Conservation (phyloP, 2,888 invertebrate species). For the Amblyteles armatorius region DNA sequence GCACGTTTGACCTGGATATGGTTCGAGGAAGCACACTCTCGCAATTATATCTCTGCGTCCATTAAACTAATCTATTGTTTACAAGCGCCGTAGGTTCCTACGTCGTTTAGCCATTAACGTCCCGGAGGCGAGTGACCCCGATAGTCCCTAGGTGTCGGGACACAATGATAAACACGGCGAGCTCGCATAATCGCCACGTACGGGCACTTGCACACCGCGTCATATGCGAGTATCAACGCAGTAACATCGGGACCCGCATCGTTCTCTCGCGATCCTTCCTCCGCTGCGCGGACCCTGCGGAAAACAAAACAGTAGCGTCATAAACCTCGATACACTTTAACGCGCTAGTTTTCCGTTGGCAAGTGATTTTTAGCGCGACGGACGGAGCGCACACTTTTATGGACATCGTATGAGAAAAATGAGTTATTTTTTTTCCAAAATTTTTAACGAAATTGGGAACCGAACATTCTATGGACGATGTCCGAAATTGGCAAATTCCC, state of each 20-base stretch:
- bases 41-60: neutral
- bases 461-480: neutral
- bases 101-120: conserved; percentile 9
- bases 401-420: neutral
- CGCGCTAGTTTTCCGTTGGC: neutral
- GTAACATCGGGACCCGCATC: neutral
- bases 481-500: neutral
- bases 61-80: conserved; percentile 1
- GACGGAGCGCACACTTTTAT: neutral
- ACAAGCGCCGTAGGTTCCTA: neutral
- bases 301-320: neutral
- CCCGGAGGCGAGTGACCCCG: conserved; percentile 15
- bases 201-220: neutral
- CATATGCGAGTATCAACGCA: neutral
- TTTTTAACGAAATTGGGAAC: neutral
- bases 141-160: conserved; percentile 19
- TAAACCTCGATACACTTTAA: conserved; percentile 3
- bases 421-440: neutral
- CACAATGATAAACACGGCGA: conserved; percentile 2
- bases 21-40: neutral
- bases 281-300: neutral
- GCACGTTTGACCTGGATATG: too few relatives aligned
- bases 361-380: neutral
- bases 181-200: neutral
- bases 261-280: neutral